Evolutionary conservation across 2,113 vertebrate species (phyloP).

Genomic region (Pholis gunnellus): DNA sequence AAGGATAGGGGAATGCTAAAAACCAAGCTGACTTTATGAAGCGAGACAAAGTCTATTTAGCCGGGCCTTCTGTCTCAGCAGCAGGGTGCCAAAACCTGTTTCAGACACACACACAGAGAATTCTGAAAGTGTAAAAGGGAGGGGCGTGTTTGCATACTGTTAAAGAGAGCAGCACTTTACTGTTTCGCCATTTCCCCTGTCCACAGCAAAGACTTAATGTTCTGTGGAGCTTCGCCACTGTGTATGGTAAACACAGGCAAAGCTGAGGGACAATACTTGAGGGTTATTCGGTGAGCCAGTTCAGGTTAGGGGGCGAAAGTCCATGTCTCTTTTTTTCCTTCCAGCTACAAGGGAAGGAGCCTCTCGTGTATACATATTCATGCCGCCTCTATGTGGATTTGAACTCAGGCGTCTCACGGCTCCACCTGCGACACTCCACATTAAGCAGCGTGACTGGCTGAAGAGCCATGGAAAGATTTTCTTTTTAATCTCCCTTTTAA

Average conservation of each 20-base stretch:
- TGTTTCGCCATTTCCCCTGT: constrained; percentile 26
- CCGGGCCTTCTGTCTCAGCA: constrained; percentile 59
- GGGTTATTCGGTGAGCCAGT: constrained; percentile 16
- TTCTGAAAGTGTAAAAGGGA: constrained; percentile 35
- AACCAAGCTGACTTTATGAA: constrained; percentile 51
- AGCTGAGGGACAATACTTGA: background rate
- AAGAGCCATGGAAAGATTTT: constrained; percentile 73
- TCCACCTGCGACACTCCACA: constrained; percentile 42
- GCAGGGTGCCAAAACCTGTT: constrained; percentile 64
- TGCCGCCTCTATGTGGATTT: constrained; percentile 44
- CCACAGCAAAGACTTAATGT: constrained; percentile 3
- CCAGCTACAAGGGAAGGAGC: constrained; percentile 20
- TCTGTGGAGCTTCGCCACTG: background rate
- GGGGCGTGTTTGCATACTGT: constrained; percentile 14
- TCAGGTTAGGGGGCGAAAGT: constrained; percentile 21
- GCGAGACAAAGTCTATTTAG: constrained; percentile 60
- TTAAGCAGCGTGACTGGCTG: constrained; percentile 66
- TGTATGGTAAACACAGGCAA: constrained; percentile 4
- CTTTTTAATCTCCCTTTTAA: constrained; percentile 70
- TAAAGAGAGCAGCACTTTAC: constrained; percentile 11
- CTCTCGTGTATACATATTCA: constrained; percentile 54
- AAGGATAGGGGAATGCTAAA: constrained; percentile 20
- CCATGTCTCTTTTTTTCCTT: constrained; percentile 23
- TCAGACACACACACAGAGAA: constrained; percentile 39
- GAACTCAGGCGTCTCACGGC: constrained; percentile 11